Evolutionary conservation across 2,888 invertebrate genomes (phyloP).

Genomic region (Volucella inanis): DNA sequence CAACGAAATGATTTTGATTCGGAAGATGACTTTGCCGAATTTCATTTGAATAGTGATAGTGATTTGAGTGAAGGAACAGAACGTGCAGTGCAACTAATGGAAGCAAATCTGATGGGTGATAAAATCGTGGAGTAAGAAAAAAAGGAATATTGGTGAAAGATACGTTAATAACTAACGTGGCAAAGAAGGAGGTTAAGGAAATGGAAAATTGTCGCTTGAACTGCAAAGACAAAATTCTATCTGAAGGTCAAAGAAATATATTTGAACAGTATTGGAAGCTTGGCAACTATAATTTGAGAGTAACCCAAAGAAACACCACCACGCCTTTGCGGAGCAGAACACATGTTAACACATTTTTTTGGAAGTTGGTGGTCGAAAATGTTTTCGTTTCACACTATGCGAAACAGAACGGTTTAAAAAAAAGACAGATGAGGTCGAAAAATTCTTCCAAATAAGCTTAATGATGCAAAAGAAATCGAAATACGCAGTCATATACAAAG

Average conservation of each 20-base stretch:
- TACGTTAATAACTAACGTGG: conserved; percentile 3
- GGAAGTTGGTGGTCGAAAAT: too few relatives aligned
- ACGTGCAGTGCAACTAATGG: not conserved
- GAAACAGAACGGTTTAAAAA: conserved; percentile 20
- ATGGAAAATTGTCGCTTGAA: conserved; percentile 4
- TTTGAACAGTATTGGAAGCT: not conserved
- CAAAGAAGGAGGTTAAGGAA: conserved; percentile 3
- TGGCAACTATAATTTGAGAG: conserved; percentile 16
- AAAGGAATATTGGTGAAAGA: not conserved
- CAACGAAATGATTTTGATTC: conserved; percentile 9
- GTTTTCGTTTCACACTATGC: conserved; percentile 30
- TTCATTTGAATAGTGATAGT: not conserved
- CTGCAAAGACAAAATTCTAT: not conserved
- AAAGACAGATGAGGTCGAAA: conserved; percentile 26
- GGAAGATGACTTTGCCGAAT: conserved; percentile 1
- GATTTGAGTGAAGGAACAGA: not conserved
- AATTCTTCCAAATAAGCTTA: conserved; percentile 1
- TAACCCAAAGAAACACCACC: conserved; percentile 2
- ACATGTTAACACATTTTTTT: too few relatives aligned
- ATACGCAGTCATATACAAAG: too few relatives aligned
- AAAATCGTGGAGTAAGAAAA: too few relatives aligned
- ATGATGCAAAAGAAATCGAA: not conserved
- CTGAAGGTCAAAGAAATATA: not conserved
- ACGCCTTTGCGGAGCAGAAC: conserved; percentile 2
- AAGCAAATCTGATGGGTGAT: not conserved